Conservation (phyloP, 2,113 vertebrate species). For the Chlorocebus sabaeus region DNA sequence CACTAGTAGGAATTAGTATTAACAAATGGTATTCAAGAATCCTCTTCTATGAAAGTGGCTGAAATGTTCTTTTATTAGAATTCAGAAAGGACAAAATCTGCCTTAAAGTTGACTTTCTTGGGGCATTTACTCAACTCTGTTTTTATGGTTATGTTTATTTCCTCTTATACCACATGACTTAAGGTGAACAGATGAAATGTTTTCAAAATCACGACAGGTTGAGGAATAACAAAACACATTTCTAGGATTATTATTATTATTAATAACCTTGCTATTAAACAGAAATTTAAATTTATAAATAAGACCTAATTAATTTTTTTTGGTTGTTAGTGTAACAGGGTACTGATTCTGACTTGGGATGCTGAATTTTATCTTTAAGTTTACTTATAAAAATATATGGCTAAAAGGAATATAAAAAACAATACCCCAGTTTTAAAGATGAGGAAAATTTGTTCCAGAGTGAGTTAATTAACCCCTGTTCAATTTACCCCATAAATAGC, state of each 20-base stretch:
- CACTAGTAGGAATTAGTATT: background rate
- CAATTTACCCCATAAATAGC: background rate
- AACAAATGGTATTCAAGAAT: background rate
- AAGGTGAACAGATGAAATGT: background rate
- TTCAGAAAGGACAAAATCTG: background rate
- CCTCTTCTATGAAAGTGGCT: slow-evolving; percentile 26
- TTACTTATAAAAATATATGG: background rate
- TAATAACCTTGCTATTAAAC: background rate
- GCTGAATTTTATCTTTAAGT: slow-evolving; percentile 14
- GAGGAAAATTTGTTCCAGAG: background rate
- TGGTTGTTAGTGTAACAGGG: background rate
- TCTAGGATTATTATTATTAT: background rate
- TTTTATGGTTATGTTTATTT: background rate
- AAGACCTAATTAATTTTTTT: background rate
- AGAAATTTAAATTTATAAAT: background rate
- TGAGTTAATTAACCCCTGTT: slow-evolving; percentile 50
- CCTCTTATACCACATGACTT: background rate
- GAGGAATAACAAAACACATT: background rate
- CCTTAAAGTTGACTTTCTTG: background rate
- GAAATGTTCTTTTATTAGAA: slow-evolving; percentile 5
- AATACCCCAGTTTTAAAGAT: slow-evolving; percentile 27
- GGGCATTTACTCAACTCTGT: background rate
- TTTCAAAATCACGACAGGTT: background rate
- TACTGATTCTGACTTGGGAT: background rate
- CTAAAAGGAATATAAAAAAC: slow-evolving; percentile 22